phyloP scores from a whole-genome alignment of 2,797 vertebrate genomes.

The Cyclura pinguis region DNA sequence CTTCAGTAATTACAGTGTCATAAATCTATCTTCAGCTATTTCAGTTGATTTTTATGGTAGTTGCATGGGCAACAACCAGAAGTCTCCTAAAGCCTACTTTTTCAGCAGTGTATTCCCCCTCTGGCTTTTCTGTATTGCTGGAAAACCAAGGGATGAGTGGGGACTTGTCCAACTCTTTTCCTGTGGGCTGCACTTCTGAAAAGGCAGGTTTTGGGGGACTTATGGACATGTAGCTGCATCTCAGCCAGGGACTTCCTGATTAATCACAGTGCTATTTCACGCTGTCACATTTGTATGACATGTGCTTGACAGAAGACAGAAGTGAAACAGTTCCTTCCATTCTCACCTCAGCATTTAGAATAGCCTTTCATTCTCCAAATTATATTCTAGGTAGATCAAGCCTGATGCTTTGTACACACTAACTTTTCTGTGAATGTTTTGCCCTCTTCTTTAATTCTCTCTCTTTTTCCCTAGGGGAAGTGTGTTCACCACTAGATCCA shows the following conservation, averaged over 20 bases:
- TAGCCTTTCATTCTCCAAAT: background rate
- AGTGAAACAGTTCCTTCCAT: background rate
- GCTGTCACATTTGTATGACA: background rate
- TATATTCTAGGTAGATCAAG: background rate
- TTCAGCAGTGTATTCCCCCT: no score
- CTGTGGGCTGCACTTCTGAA: background rate
- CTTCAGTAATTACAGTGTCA: no score
- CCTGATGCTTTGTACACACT: background rate
- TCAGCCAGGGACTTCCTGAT: background rate
- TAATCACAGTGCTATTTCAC: background rate
- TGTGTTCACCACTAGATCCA: conserved; percentile 61
- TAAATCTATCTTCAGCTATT: no score
- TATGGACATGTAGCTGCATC: background rate
- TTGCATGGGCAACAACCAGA: no score
- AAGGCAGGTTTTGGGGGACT: background rate
- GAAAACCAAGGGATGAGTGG: background rate
- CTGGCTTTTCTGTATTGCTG: no score
- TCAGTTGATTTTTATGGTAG: no score
- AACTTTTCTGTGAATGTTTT: rapidly evolving
- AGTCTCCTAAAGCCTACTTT: no score
- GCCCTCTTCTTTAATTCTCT: background rate
- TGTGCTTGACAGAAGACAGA: background rate
- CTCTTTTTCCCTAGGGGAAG: conserved; percentile 79
- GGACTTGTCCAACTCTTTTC: background rate
- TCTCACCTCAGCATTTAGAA: background rate